phyloP scores from a whole-genome alignment of 2,113 vertebrate species.

The Pachypanchax playfairii region DNA sequence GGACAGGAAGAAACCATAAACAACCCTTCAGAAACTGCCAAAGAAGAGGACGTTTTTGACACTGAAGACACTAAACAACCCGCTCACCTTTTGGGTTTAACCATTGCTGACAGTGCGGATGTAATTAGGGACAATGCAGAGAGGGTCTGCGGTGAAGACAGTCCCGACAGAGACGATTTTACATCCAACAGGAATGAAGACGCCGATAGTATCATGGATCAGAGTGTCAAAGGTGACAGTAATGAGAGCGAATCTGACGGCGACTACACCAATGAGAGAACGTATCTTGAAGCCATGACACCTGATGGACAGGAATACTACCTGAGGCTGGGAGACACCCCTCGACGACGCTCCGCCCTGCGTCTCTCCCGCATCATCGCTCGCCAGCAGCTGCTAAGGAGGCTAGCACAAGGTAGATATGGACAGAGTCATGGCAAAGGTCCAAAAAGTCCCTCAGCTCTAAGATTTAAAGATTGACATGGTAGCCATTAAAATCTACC shows the following conservation, averaged over 20 bases:
- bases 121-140: neutral
- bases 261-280: slow-evolving; percentile 41
- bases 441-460: neutral
- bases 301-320: slow-evolving; percentile 69
- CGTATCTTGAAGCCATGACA: slow-evolving; percentile 73
- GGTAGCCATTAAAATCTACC: too few relatives aligned
- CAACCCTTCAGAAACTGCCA: neutral
- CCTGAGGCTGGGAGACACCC: slow-evolving; percentile 74
- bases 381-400: slow-evolving; percentile 72
- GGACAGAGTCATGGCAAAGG: neutral
- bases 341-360: slow-evolving; percentile 70
- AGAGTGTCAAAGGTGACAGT: neutral
- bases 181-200: slow-evolving; percentile 6
- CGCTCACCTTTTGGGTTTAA: neutral
- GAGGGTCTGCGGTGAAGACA: neutral
- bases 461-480: too few relatives aligned
- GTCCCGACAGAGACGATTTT: slow-evolving; percentile 12
- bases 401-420: slow-evolving; percentile 74
- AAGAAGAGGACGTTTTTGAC: neutral
- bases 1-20: neutral
- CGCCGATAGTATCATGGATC: neutral
- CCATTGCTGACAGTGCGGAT: neutral
- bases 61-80: neutral
- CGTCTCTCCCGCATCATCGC: slow-evolving; percentile 78
- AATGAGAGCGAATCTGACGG: slow-evolving; percentile 35